A percentile compares a stretch with the other conserved stretches of the same genome.
These are phyloP conservation scores for Sebastes taczanowskii DNA, from an alignment of 2,797 vertebrate species.

Conservation along the genomic window DNA sequence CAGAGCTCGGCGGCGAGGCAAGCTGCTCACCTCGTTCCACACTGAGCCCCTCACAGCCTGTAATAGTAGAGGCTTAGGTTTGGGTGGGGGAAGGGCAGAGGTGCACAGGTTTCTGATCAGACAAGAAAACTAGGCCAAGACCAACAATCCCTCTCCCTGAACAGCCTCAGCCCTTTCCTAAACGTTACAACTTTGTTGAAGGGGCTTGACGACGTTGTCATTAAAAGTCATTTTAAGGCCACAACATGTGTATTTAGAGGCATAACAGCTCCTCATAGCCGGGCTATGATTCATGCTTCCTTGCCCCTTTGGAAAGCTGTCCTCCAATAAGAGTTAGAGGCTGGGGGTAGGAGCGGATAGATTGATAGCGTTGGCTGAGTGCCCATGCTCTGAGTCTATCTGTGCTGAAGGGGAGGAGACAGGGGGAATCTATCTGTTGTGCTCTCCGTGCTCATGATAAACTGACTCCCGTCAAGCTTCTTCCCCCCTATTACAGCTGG, in stretches of 20 bases:
- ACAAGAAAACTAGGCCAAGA: conserved; percentile 86
- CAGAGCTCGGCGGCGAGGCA: conserved; percentile 67
- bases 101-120: conserved; percentile 86
- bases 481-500: conserved; percentile 75
- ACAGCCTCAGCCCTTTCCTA: conserved; percentile 59
- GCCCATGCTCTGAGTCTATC: conserved; percentile 84
- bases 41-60: conserved; percentile 79
- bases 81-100: conserved; percentile 84
- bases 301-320: conserved; percentile 78
- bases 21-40: conserved; percentile 80
- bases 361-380: conserved; percentile 86
- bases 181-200: conserved; percentile 72
- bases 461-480: conserved; percentile 82
- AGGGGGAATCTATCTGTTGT: conserved; percentile 85
- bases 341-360: conserved; percentile 81
- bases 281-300: conserved; percentile 78
- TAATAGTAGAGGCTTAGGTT: conserved; percentile 84
- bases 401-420: conserved; percentile 84
- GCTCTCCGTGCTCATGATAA: conserved; percentile 85
- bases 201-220: conserved; percentile 54
- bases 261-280: conserved; percentile 72
- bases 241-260: conserved; percentile 72
- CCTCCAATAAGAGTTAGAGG: conserved; percentile 79
- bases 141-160: conserved; percentile 72
- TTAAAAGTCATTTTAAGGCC: conserved; percentile 36